Evolutionary conservation across 1,140 invertebrate species (phyloP).

Genomic region (Tribolium madens): DNA sequence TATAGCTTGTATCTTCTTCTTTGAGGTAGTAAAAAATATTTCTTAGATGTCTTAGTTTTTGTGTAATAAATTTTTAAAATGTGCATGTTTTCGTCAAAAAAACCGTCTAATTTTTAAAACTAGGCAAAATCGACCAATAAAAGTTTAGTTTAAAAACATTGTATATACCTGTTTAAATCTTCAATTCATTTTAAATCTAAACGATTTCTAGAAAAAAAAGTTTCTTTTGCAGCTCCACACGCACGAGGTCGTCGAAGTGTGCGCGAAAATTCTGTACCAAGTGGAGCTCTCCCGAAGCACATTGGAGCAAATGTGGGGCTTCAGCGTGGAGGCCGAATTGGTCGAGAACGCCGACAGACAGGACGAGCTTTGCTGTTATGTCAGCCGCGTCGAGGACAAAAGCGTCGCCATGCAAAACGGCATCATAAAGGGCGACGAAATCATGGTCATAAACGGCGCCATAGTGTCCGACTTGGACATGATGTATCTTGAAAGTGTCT

Average conservation of each 20-base stretch:
- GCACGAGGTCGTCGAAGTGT: constrained; percentile 95
- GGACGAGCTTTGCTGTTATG: constrained; percentile 96
- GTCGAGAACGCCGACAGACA: constrained; percentile 96
- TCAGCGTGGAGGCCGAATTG: constrained; percentile 96
- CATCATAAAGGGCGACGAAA: constrained; percentile 97
- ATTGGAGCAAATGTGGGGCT: constrained; percentile 96
- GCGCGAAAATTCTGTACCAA: constrained; percentile 96
- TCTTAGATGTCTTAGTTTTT: too few species aligned
- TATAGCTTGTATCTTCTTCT: too few species aligned
- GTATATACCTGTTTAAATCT: too few species aligned
- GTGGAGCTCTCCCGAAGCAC: constrained; percentile 90
- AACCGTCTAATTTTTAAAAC: too few species aligned
- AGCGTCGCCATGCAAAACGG: constrained; percentile 96
- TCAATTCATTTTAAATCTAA: too few species aligned
- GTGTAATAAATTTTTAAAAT: too few species aligned
- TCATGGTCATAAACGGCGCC: constrained; percentile 98
- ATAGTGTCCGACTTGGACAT: constrained; percentile 98
- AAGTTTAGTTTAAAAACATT: too few species aligned
- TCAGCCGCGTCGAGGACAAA: constrained; percentile 94
- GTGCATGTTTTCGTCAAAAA: too few species aligned
- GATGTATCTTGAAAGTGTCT: constrained; percentile 97
- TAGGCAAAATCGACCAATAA: too few species aligned
- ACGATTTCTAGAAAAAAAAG: too few species aligned
- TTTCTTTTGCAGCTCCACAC: constrained; percentile 96
- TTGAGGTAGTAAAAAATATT: too few species aligned